Conservation (phyloP, 2,797 vertebrate genomes). For the Oreochromis grahami region DNA sequence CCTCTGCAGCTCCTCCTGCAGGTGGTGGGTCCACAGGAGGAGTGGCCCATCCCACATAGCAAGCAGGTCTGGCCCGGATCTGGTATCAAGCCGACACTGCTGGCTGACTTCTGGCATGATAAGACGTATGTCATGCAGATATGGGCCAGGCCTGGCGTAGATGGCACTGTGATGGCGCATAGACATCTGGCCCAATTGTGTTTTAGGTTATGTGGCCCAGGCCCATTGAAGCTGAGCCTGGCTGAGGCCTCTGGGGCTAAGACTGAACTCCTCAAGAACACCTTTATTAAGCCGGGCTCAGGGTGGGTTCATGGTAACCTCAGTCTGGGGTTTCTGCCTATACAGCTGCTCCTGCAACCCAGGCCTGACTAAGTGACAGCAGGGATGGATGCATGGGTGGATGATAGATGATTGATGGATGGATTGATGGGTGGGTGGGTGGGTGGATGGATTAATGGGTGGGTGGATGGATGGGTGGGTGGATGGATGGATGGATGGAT, state of each 20-base stretch:
- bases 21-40: too few species aligned
- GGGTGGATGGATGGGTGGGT: accelerated
- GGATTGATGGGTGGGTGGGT: too few species aligned
- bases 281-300: neutral
- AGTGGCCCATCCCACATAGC: too few species aligned
- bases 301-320: neutral
- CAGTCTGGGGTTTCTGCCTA: neutral
- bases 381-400: accelerated
- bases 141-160: too few species aligned
- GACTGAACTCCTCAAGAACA: neutral
- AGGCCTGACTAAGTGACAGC: neutral
- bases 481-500: accelerated
- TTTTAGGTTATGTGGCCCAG: neutral
- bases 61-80: too few species aligned
- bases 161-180: too few species aligned
- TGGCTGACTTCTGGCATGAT: too few species aligned
- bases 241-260: neutral
- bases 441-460: too few species aligned
- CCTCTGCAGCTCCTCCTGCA: too few species aligned
- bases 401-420: accelerated
- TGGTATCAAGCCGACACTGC: too few species aligned
- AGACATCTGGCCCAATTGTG: too few species aligned
- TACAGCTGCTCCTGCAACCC: neutral
- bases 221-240: neutral
- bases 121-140: too few species aligned